These are phyloP conservation scores for Aphelinus atriplicis DNA, from an alignment of 1,140 invertebrate genomes.

Conservation along the genomic window DNA sequence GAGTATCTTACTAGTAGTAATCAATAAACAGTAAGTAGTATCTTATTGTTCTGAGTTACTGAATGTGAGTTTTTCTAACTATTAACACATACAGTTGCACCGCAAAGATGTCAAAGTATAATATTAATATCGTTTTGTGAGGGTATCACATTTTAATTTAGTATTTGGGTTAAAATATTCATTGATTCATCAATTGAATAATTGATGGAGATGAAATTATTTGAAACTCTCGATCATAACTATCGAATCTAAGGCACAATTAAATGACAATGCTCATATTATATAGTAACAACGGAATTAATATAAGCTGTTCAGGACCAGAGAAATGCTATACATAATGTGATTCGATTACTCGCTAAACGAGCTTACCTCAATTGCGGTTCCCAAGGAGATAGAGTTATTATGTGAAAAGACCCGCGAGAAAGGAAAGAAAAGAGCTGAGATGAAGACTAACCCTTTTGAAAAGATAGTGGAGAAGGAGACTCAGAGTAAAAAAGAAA, in stretches of 20 bases:
- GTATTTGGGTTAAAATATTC: too few relatives aligned
- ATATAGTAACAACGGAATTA: constrained; percentile 23
- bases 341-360: constrained; percentile 42
- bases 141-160: too few relatives aligned
- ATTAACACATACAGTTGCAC: too few relatives aligned
- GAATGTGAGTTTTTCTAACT: too few relatives aligned
- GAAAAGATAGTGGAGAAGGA: background rate
- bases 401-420: constrained; percentile 12
- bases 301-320: constrained; percentile 32
- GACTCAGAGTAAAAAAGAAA: constrained; percentile 6
- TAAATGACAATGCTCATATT: constrained; percentile 6
- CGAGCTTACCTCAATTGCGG: constrained; percentile 45
- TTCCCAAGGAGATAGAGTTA: constrained; percentile 31
- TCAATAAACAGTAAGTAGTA: too few relatives aligned
- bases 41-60: too few relatives aligned
- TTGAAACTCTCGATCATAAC: too few relatives aligned
- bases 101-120: too few relatives aligned
- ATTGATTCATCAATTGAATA: too few relatives aligned
- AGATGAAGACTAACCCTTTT: background rate
- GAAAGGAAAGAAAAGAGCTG: constrained; percentile 28
- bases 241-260: background rate
- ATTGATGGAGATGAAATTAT: too few relatives aligned
- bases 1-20: too few relatives aligned
- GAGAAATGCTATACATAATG: constrained; percentile 30
- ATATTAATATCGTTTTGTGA: too few relatives aligned